Evolutionary conservation across 1,140 invertebrate species (phyloP), one percentile per base, ranked within the genome.

Genomic region (Amphibalanus amphitrite): DNA sequence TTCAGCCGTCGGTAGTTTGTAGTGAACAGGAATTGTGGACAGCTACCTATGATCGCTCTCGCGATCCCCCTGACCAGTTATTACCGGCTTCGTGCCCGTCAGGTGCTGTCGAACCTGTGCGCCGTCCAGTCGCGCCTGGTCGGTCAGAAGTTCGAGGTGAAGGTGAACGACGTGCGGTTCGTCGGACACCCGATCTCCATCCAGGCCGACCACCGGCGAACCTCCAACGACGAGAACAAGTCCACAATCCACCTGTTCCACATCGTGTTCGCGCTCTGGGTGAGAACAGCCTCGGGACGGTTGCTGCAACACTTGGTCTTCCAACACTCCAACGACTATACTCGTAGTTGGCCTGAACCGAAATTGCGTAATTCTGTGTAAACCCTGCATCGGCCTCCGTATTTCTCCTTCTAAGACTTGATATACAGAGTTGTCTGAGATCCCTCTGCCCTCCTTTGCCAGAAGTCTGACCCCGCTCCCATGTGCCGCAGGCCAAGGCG

Each of bases 121-220:
- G 92, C 93, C 33, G 92, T 95, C 0, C 95, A 95, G 78, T 86
- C 87, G 64, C 89, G 93, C 77, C 79, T 96, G 15, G 94, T 91
- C 78, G 91, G 92, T 76, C 83, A 86, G 69, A 95, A 95, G 79
- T 94, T 95, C 82, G 93, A 97, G 80, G 80, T 97, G 0, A 96
- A 97, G 84, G 88, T 97, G 0, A 95, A 97, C 81, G 92, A 96
- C 85, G 90, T 97, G 0, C 83, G 92, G 65, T 97, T 97, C 83
- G 90, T 97, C 29, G 93, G 93, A 13, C 93, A 95, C 82, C 95
- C 95, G 0, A 92, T 91, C 0, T 78, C 89, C 28, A 82, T 95
- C 29, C 72, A 76, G 85, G 86, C 72, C 28, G 72, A 59, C 26
- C 47, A 67, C 15, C 64, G 71, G 3, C 69, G 73, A 70, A 69